phyloP scores from a whole-genome alignment of 1,140 invertebrate genomes.

The Teleogryllus occipitalis region DNA sequence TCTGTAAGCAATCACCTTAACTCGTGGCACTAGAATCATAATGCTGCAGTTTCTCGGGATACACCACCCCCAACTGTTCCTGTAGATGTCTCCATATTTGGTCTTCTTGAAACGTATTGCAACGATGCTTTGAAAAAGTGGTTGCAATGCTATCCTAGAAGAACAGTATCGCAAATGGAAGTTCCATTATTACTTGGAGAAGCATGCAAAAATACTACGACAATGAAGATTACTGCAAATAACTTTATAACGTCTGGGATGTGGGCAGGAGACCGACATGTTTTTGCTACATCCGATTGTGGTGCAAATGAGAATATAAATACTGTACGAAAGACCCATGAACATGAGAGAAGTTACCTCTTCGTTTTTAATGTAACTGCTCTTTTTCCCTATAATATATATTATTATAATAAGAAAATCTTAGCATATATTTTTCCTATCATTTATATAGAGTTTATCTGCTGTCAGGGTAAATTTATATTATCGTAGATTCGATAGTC shows the following conservation, averaged over 20 bases:
- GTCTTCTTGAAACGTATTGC: constrained; percentile 29
- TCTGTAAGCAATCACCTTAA: constrained; percentile 11
- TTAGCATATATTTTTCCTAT: no score
- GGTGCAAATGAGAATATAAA: constrained; percentile 2
- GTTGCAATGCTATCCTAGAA: constrained; percentile 21
- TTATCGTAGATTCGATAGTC: no score
- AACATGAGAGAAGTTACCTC: background rate
- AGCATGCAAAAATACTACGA: constrained; percentile 33
- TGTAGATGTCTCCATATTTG: constrained; percentile 33
- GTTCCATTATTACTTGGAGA: constrained; percentile 28
- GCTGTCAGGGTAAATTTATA: no score
- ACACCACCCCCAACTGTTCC: constrained; percentile 36
- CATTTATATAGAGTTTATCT: no score
- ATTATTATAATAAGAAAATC: no score
- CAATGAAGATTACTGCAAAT: constrained; percentile 32
- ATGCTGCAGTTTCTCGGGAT: constrained; percentile 23
- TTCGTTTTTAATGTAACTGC: background rate
- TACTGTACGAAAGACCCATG: background rate
- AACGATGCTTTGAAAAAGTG: constrained; percentile 10
- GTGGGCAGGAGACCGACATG: constrained; percentile 32
- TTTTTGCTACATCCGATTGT: constrained; percentile 32
- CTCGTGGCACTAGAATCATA: constrained; percentile 16
- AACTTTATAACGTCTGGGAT: no score
- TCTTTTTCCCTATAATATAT: no score
- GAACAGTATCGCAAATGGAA: constrained; percentile 28